These are phyloP conservation scores for Elegia similella DNA, from an alignment of 2,888 invertebrate species.

Conservation along the genomic window DNA sequence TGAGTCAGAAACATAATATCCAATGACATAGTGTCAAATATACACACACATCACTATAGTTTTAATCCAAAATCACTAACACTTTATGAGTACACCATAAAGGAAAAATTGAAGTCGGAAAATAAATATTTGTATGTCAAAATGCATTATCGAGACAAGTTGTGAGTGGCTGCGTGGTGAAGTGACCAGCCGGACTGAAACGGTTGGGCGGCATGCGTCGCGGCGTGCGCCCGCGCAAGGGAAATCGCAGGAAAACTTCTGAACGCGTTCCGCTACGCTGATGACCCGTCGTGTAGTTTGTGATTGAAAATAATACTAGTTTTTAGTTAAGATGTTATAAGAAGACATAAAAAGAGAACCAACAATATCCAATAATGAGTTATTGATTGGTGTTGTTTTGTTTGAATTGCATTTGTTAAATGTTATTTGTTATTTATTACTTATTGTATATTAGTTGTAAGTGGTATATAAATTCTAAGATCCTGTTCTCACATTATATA, in stretches of 20 bases:
- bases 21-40: constrained; percentile 57
- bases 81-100: constrained; percentile 54
- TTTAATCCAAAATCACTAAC: constrained; percentile 40
- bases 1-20: constrained; percentile 81
- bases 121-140: constrained; percentile 61
- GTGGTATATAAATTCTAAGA: no score
- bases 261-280: constrained; percentile 52
- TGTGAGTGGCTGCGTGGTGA: constrained; percentile 42
- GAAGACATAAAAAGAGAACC: no score
- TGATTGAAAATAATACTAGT: background rate
- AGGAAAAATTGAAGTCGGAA: constrained; percentile 50
- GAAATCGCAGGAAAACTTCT: constrained; percentile 71
- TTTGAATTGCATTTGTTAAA: no score
- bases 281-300: constrained; percentile 4
- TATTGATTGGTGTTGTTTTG: background rate
- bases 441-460: no score
- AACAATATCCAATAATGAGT: no score
- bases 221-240: constrained; percentile 41
- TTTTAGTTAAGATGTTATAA: no score
- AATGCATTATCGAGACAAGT: constrained; percentile 70
- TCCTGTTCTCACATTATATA: no score
- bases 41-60: constrained; percentile 48
- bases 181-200: constrained; percentile 53
- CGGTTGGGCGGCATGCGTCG: constrained; percentile 32
- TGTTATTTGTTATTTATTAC: no score